Conservation (phyloP, 2,797 vertebrate genomes). For the Lindbergichthys nudifrons region DNA sequence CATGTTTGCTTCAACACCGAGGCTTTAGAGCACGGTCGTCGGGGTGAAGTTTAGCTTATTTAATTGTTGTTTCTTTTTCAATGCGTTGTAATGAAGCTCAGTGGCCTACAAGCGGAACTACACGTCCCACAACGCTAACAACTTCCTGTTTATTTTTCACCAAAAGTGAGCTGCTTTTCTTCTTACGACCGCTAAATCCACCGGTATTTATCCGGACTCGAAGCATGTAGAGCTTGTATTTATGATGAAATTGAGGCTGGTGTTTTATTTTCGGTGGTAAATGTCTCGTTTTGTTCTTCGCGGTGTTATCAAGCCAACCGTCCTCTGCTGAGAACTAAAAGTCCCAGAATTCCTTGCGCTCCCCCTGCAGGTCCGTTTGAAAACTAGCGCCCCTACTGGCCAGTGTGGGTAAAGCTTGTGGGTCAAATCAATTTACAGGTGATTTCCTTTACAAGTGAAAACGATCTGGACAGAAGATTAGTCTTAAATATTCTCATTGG, state of each 20-base stretch:
- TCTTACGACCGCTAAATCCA: slow-evolving; percentile 14
- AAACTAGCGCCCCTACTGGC: slow-evolving; percentile 49
- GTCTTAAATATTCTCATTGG: no score
- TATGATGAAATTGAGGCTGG: background rate
- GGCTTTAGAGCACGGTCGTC: slow-evolving; percentile 4
- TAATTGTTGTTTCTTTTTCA: slow-evolving; percentile 83
- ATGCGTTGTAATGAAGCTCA: slow-evolving; percentile 76
- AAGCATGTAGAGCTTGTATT: background rate
- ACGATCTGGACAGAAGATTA: no score
- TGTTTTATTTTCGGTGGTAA: slow-evolving; percentile 25
- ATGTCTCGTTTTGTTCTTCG: slow-evolving; percentile 57
- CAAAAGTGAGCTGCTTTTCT: slow-evolving; percentile 39
- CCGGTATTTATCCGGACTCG: background rate
- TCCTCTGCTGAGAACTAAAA: slow-evolving; percentile 68
- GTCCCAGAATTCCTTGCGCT: slow-evolving; percentile 69
- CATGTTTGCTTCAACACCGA: slow-evolving; percentile 79
- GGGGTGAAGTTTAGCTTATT: slow-evolving; percentile 62
- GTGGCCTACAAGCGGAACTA: slow-evolving; percentile 88
- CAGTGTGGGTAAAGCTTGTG: background rate
- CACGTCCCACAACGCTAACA: slow-evolving; percentile 88
- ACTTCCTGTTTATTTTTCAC: slow-evolving; percentile 86
- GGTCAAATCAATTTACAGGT: no score
- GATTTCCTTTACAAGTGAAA: no score
- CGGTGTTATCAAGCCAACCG: slow-evolving; percentile 44
- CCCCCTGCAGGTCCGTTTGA: background rate